These are phyloP conservation scores for Cataglyphis albicans DNA, from an alignment of 2,888 invertebrate genomes.

Conservation along the genomic window DNA sequence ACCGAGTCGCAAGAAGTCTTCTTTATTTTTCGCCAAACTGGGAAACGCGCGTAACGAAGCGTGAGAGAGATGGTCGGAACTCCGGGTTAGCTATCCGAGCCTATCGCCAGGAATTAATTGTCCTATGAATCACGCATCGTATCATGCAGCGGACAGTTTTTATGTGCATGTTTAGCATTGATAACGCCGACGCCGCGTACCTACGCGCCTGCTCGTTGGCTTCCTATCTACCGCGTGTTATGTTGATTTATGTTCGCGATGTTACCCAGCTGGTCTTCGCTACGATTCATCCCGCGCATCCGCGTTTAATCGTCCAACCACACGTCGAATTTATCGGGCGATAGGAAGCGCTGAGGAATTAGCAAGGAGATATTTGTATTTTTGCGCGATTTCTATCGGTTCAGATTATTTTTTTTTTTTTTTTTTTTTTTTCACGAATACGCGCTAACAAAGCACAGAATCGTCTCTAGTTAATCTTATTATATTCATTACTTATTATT, in stretches of 20 bases:
- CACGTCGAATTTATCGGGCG: slow-evolving; percentile 47
- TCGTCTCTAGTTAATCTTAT: too few species aligned
- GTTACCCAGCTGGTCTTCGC: slow-evolving; percentile 65
- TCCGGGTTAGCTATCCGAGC: slow-evolving; percentile 23
- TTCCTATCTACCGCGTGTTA: slow-evolving; percentile 75
- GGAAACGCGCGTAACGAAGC: slow-evolving; percentile 53
- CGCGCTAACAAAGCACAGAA: neutral
- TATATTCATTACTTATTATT: too few species aligned
- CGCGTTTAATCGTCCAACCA: slow-evolving; percentile 51
- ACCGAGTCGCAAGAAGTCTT: slow-evolving; percentile 10
- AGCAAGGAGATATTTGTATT: slow-evolving; percentile 3
- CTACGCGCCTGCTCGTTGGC: slow-evolving; percentile 52
- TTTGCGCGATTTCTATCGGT: neutral
- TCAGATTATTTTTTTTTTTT: neutral
- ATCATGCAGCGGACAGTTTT: slow-evolving; percentile 79
- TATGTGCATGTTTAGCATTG: slow-evolving; percentile 83
- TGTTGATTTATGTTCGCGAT: slow-evolving; percentile 83
- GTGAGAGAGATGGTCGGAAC: slow-evolving; percentile 15
- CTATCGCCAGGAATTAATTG: slow-evolving; percentile 81
- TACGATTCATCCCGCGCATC: slow-evolving; percentile 52
- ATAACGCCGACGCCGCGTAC: slow-evolving; percentile 77
- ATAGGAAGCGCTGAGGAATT: slow-evolving; percentile 20
- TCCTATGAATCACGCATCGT: slow-evolving; percentile 84
- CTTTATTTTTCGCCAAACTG: slow-evolving; percentile 16
- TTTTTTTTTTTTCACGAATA: neutral